These are phyloP conservation scores for Acomys russatus DNA, from an alignment of 2,797 vertebrate species.

Conservation along the genomic window DNA sequence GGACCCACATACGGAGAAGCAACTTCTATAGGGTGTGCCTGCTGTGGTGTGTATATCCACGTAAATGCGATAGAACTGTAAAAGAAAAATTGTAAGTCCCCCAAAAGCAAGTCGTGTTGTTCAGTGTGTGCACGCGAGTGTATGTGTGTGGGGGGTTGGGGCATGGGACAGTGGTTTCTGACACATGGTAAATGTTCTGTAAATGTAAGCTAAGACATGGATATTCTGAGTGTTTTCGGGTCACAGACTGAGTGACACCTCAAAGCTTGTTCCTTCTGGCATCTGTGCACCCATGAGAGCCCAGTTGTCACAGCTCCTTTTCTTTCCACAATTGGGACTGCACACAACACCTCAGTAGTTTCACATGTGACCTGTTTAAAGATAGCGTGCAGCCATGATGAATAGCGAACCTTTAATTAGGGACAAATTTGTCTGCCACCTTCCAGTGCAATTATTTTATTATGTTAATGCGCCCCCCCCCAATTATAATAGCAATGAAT, in stretches of 20 bases:
- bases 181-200: background rate
- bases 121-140: background rate
- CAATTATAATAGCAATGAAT: slow-evolving; percentile 8
- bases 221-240: background rate
- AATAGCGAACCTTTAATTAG: slow-evolving; percentile 42
- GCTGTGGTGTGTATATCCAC: background rate
- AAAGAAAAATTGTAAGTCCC: background rate
- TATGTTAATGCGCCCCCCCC: background rate
- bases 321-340: accelerated
- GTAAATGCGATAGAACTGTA: background rate
- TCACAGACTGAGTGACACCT: background rate
- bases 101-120: background rate
- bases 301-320: background rate
- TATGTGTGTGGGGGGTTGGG: background rate
- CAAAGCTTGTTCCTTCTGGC: background rate
- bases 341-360: too few relatives aligned
- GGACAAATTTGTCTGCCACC: background rate
- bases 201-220: background rate
- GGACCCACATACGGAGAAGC: background rate
- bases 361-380: background rate
- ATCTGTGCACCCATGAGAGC: accelerated
- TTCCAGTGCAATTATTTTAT: slow-evolving; percentile 24
- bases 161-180: background rate
- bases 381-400: background rate
- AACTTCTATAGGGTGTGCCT: too few relatives aligned